phyloP scores from a whole-genome alignment of 92 coral and sea anemone species.

The Galaxea fascicularis region DNA sequence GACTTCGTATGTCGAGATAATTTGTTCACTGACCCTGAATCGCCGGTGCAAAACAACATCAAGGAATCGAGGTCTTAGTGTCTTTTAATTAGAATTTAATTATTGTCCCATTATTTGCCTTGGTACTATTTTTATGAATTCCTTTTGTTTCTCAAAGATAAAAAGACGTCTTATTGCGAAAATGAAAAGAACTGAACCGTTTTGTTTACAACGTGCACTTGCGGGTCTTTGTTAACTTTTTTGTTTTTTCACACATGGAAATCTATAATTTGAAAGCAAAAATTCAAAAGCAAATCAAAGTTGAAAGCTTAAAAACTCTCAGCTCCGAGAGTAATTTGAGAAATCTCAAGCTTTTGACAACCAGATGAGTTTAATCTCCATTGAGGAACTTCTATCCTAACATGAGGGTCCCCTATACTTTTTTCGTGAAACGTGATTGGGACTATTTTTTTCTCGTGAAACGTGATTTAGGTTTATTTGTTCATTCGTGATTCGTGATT shows the following conservation, averaged over 20 bases:
- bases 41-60: neutral
- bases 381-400: too few relatives aligned
- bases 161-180: neutral
- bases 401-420: too few relatives aligned
- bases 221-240: neutral
- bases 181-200: neutral
- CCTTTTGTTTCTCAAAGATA: slow-evolving; percentile 17
- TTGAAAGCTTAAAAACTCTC: neutral
- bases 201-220: neutral
- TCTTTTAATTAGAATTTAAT: slow-evolving; percentile 41
- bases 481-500: too few relatives aligned
- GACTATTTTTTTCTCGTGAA: too few relatives aligned
- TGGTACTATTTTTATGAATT: slow-evolving; percentile 15
- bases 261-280: neutral
- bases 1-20: neutral
- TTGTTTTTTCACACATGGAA: neutral
- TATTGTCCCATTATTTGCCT: slow-evolving; percentile 8
- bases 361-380: too few relatives aligned
- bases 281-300: neutral
- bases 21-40: neutral
- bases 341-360: too few relatives aligned
- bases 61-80: neutral
- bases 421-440: too few relatives aligned
- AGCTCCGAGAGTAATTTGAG: too few relatives aligned
- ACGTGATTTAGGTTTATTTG: too few relatives aligned